These are phyloP conservation scores for Drosophila micromelanica DNA, from an alignment of 1,140 invertebrate genomes.

Conservation along the genomic window DNA sequence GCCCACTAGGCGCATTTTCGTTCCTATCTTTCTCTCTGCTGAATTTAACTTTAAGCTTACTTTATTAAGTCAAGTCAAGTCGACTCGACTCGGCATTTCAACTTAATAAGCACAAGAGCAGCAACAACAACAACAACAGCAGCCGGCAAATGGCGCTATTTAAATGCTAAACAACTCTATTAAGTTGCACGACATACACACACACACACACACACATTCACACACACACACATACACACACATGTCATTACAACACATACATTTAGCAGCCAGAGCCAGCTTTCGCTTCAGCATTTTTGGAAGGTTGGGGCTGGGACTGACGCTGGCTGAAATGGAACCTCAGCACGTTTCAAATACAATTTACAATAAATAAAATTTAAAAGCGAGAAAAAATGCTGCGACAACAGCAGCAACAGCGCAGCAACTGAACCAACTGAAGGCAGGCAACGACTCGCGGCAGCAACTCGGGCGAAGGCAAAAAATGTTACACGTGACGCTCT, in stretches of 20 bases:
- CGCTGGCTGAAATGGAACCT: conserved; percentile 64
- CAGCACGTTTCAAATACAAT: conserved; percentile 83
- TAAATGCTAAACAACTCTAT: conserved; percentile 82
- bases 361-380: conserved; percentile 83
- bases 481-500: conserved; percentile 63
- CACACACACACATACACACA: conserved; percentile 28
- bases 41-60: conserved; percentile 59
- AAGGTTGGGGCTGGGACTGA: neutral
- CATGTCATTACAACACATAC: conserved; percentile 30
- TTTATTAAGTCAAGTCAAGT: conserved; percentile 73
- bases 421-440: conserved; percentile 13
- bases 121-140: conserved; percentile 33
- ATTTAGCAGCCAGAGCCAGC: conserved; percentile 26
- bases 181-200: conserved; percentile 76
- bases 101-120: conserved; percentile 72
- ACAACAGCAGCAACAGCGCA: conserved; percentile 53
- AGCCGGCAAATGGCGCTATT: conserved; percentile 73
- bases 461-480: conserved; percentile 4
- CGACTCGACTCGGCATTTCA: conserved; percentile 62
- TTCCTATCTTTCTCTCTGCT: conserved; percentile 10
- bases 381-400: conserved; percentile 74
- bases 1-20: conserved; percentile 56
- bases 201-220: conserved; percentile 37
- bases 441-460: conserved; percentile 11
- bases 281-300: conserved; percentile 13